Evolutionary conservation across 1,140 invertebrate genomes (phyloP), one percentile per base, ranked within the genome.

Genomic region (Meteorus sp.): DNA sequence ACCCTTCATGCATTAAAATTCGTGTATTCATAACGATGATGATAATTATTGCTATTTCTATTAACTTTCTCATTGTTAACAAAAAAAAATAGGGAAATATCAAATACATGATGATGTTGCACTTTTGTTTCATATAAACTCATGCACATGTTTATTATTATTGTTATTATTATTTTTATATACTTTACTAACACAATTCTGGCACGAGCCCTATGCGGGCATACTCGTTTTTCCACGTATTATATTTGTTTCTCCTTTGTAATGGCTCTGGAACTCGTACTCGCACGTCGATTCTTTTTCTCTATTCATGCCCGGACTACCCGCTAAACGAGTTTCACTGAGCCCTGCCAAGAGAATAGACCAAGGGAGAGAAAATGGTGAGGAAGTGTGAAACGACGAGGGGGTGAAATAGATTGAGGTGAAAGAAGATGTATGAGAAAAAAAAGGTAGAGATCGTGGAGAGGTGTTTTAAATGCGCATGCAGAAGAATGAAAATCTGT

Each of bases 231-330:
- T 52, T 52, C 13, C 50, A 52, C 13, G 27, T 20, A 52, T 52
- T 52, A 52, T 37, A 52, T 52, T 52, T 52, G 27, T 52, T 52
- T 52, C 50, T 52, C 17, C 50, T 52, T 52, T 52, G 50, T 52
- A 48, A 52, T 22, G 27, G 27, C 31, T 17, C 13, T 29, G 47
- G 9, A 31, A 52, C 35, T 35, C 50, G 27, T 33, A 3, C 35
- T 29, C 17, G 50, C 20, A 52, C 50, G 50, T 35, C 27, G 27
- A 52, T 52, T 31, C 50, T 52, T 52, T 52, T 52, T 52, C 50
- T 52, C 31, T 17, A 31, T 52, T 52, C 33, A 52, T 52, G 27
- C 15, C 48, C 50, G 50, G 31, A 31, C 27, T 52, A 19, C 50
- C 31, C 31, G 50, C 50, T 52, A 35, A 52, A 52, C 31, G 50